phyloP scores from a whole-genome alignment of 2,113 vertebrate species.

The Epinephelus moara region DNA sequence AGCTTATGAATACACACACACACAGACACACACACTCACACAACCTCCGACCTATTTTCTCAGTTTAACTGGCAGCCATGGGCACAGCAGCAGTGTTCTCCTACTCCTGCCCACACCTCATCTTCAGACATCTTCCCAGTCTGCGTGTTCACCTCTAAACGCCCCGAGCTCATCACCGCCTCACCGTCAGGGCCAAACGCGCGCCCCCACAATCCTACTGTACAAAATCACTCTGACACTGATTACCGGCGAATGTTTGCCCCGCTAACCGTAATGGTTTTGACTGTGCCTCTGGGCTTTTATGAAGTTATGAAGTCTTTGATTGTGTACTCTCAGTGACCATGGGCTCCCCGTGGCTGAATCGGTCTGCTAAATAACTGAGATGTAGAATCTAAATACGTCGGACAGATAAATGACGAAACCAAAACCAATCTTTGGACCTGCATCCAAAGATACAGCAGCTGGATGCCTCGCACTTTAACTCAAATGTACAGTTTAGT shows the following conservation, averaged over 20 bases:
- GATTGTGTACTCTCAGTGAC: slow-evolving; percentile 69
- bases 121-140: slow-evolving; percentile 55
- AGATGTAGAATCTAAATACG: slow-evolving; percentile 68
- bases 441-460: slow-evolving; percentile 55
- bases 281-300: slow-evolving; percentile 67
- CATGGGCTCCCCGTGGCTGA: slow-evolving; percentile 50
- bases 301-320: slow-evolving; percentile 70
- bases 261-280: slow-evolving; percentile 64
- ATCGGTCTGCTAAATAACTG: slow-evolving; percentile 68
- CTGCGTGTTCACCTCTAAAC: slow-evolving; percentile 57
- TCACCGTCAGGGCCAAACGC: slow-evolving; percentile 44
- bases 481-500: slow-evolving; percentile 57
- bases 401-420: slow-evolving; percentile 70
- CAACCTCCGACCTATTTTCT: slow-evolving; percentile 66
- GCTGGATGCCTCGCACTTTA: slow-evolving; percentile 52
- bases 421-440: slow-evolving; percentile 56
- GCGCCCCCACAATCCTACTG: slow-evolving; percentile 48
- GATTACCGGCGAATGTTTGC: slow-evolving; percentile 73
- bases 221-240: slow-evolving; percentile 75
- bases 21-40: slow-evolving; percentile 46
- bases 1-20: slow-evolving; percentile 59
- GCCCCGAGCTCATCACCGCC: slow-evolving; percentile 55
- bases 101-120: slow-evolving; percentile 44
- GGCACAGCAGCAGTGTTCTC: slow-evolving; percentile 33
- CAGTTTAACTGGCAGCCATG: slow-evolving; percentile 46